Evolutionary conservation across 2,797 vertebrate species (phyloP), one percentile per base, ranked within the genome.

Genomic region (Sebastes hubbsi): DNA sequence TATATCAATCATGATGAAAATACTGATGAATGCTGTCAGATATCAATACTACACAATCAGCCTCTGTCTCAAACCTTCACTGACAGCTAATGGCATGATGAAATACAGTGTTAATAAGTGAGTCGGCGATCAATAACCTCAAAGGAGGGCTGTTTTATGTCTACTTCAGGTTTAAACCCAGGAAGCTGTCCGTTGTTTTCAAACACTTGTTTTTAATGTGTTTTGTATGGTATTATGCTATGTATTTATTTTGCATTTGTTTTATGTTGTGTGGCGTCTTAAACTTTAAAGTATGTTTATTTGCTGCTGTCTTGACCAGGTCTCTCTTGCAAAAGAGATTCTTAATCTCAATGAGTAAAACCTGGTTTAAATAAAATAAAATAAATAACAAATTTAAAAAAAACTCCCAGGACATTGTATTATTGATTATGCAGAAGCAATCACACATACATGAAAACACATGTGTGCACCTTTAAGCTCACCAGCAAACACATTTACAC

Each of bases 81-180:
- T 63, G 77, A 34, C 64, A 46, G 42, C 75, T 78, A 76, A 78
- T 69, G 30, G 59, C 73, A 68, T 42, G 65, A 85, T 83, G 62
- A 86, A 81, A 87, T 71, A 54, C 55, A 20, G 25, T 64, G 72
- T 81, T 86, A 85, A 83, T 87, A 78, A 80, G 64, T 34, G 52
- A 76, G 58, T 46, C 59, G 9, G 30, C 75, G 80, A 89, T 89
- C 91, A 85, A 87, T 89, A 89, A 70, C 52, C 69, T 64, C 83
- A 46, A 16, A 32, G 52, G 76, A 65, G 59, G 65, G 38, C 63
- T 82, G 74, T 82, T 82, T 85, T 72, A 78, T 68, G 77, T 77
- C 71, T 64, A 24, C 77, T 89, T 85, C 80, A 78, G 69, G 60
- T 86, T 82, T 16, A 6, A 42, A 42, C 38, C 38, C 2, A 1